Base-by-base conservation (phyloP, 1,140 invertebrate species). In the Nasonia longicornis region DNA sequence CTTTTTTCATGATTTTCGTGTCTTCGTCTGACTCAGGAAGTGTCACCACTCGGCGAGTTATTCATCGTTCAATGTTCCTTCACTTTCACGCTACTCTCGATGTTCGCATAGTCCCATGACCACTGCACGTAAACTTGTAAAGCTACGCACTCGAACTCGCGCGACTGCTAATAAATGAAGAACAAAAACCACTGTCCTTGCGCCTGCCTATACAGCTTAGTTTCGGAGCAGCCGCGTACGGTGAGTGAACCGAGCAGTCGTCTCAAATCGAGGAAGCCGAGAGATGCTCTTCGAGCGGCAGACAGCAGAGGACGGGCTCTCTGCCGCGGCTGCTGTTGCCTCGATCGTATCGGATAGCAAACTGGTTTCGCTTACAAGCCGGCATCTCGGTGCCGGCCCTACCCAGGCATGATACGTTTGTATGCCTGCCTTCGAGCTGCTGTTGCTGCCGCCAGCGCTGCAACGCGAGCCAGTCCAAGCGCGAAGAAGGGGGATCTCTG, bases 291-390 rank as follows among this genome's bases (percentile, higher is more conserved):
- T 38, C 42, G 71, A 75, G 77, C 73, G 52, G 45, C 69, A 70
- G 67, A 63, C 77, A 69, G 79, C 75, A 16, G 38, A 84, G 82
- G 74, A 84, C 84, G 83, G 70, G 77, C 76, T 58, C 52, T 58
- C 82, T 80, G 80, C 70, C 80, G 84, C n/a, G 20, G 58, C 29
- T 63, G 29, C 48, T 71, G 88, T 89, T 91, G 89, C 89, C 88
- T 90, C 89, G 89, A 89, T 90, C 89, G 89, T 89, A 91, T 91
- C 90, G 89, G 86, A 91, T 91, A 89, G 89, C 90, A 90, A 90
- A 91, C 90, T 91, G 89, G 90, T 90, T 91, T 90, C 89, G 87
- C 83, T 91, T 90, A 90, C 90, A 90, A 89, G 87, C 86, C 90
- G 89, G 88, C 89, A 90, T 90, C 89, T 89, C 89, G 22, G 85